phyloP scores from a whole-genome alignment of 1,140 invertebrate genomes.

The Carposina sasakii region DNA sequence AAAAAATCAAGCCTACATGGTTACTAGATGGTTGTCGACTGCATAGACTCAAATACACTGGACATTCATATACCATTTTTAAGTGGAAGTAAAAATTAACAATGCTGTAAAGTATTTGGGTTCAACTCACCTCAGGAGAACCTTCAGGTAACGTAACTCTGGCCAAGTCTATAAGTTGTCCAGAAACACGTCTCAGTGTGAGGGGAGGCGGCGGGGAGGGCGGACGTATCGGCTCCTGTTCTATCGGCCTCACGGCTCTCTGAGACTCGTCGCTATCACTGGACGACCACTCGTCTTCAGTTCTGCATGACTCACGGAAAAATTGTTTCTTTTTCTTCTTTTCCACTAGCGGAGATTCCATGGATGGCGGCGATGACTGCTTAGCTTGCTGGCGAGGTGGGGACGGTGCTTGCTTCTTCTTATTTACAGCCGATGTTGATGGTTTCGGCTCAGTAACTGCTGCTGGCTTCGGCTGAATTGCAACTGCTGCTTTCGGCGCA shows the following conservation, averaged over 20 bases:
- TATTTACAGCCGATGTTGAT: conserved; percentile 42
- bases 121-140: conserved; percentile 62
- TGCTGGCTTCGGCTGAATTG: no score
- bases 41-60: no score
- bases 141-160: conserved; percentile 59
- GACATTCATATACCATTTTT: no score
- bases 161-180: conserved; percentile 60
- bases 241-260: conserved; percentile 18
- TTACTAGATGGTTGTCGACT: no score
- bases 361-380: conserved; percentile 20
- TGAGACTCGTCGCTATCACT: conserved; percentile 56
- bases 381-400: conserved; percentile 26
- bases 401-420: conserved; percentile 53
- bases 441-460: conserved; percentile 38
- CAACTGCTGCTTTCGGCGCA: conserved; percentile 14
- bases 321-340: conserved; percentile 53
- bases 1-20: no score
- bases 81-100: no score
- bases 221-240: conserved; percentile 22
- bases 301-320: conserved; percentile 75
- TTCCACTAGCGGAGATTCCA: no score
- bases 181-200: conserved; percentile 54
- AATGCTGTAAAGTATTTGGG: no score
- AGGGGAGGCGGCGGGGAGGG: conserved; percentile 47
- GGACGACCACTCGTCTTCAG: conserved; percentile 74